Percentiles rank a stretch among this genome's conserved stretches.
phyloP scores from a whole-genome alignment of 2,113 vertebrate genomes.

The Catagonus wagneri region DNA sequence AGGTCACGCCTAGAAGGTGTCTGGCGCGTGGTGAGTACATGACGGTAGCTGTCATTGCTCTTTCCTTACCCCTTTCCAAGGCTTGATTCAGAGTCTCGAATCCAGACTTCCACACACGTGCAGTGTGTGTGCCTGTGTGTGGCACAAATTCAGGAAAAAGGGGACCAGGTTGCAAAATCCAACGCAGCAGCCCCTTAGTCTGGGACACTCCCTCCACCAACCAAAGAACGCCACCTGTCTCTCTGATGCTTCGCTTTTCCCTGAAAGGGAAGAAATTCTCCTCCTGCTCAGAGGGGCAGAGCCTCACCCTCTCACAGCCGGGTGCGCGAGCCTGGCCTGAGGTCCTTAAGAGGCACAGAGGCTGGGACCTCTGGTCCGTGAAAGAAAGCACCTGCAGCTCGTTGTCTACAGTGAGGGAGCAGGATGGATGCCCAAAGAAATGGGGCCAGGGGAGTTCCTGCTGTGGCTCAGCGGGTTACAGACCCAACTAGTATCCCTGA shows the following conservation, averaged over 20 bases:
- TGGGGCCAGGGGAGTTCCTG: too few species aligned
- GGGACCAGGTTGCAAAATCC: neutral
- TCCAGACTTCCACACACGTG: neutral
- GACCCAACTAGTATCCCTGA: too few species aligned
- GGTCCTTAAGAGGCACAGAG: too few species aligned
- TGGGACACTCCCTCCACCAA: rapidly evolving
- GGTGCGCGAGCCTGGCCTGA: neutral
- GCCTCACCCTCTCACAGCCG: too few species aligned
- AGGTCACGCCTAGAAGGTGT: rapidly evolving
- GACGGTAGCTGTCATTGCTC: rapidly evolving
- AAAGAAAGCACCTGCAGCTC: neutral
- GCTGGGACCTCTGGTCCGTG: rapidly evolving
- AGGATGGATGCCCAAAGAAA: neutral
- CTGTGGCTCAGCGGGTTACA: too few species aligned
- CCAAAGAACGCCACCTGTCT: neutral
- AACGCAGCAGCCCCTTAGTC: neutral
- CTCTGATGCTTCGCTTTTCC: neutral
- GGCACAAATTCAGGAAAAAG: neutral
- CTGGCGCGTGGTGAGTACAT: rapidly evolving
- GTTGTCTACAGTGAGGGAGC: neutral
- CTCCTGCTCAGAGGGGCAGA: neutral
- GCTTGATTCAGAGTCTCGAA: neutral
- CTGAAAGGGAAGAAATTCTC: neutral
- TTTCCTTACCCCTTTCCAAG: neutral
- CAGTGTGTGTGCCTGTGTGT: neutral